These are phyloP conservation scores for Trogon surrucura DNA, from an alignment of 2,113 vertebrate genomes.

Conservation along the genomic window DNA sequence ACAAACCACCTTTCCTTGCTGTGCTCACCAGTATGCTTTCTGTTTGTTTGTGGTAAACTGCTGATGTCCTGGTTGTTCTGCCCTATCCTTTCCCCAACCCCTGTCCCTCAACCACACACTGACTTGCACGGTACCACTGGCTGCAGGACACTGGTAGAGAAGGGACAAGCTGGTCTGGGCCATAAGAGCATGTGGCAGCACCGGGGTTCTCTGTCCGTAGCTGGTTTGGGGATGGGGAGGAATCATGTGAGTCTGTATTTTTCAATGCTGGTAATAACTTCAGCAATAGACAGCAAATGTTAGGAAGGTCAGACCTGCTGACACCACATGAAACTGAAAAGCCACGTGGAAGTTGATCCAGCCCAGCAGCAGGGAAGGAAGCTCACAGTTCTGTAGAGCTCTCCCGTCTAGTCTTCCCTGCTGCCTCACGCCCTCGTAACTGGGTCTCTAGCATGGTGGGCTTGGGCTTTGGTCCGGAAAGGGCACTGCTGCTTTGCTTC, in stretches of 20 bases:
- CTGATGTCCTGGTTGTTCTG: neutral
- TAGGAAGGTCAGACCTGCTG: neutral
- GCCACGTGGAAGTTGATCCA: neutral
- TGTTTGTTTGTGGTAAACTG: neutral
- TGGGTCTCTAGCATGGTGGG: neutral
- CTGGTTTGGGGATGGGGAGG: neutral
- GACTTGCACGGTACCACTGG: neutral
- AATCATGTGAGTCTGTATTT: neutral
- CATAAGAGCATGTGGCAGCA: neutral
- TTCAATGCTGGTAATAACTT: neutral
- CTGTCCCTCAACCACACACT: neutral
- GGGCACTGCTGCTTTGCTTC: neutral
- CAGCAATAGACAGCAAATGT: neutral
- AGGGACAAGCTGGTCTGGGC: too few species aligned
- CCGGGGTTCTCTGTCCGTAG: neutral
- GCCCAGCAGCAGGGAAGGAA: neutral
- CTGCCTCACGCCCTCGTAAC: neutral
- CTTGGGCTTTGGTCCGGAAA: neutral
- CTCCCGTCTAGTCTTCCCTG: neutral
- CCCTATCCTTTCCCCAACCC: neutral
- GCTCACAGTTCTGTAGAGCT: accelerated
- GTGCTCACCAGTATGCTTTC: neutral
- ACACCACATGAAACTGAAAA: neutral
- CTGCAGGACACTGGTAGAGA: neutral
- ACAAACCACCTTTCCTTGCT: neutral